These are phyloP conservation scores for Sericinus montela DNA, from an alignment of 2,888 invertebrate species.

Conservation along the genomic window DNA sequence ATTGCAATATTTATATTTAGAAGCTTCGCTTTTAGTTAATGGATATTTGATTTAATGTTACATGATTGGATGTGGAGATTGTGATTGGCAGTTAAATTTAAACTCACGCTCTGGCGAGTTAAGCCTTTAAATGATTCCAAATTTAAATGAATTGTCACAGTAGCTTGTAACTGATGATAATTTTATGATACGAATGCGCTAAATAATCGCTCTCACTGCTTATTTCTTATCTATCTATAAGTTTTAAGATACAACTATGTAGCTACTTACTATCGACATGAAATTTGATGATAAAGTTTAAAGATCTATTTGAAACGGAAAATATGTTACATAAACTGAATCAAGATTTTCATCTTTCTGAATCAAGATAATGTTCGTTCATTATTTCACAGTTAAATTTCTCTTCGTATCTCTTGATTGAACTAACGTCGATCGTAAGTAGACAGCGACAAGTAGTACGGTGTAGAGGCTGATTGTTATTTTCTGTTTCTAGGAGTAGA, in stretches of 20 bases:
- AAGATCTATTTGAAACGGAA: neutral
- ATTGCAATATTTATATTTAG: slow-evolving; percentile 30
- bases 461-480: slow-evolving; percentile 75
- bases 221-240: slow-evolving; percentile 46
- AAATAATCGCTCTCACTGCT: slow-evolving; percentile 61
- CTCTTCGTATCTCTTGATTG: neutral
- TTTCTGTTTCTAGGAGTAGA: slow-evolving; percentile 81
- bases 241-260: slow-evolving; percentile 41
- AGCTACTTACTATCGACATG: slow-evolving; percentile 15
- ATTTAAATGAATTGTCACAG: slow-evolving; percentile 31
- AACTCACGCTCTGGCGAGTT: slow-evolving; percentile 28
- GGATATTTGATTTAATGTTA: slow-evolving; percentile 41
- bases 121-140: slow-evolving; percentile 39
- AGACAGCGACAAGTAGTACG: slow-evolving; percentile 22
- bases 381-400: too few species aligned
- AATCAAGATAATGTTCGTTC: too few species aligned
- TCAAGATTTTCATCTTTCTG: neutral
- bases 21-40: slow-evolving; percentile 65
- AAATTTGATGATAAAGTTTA: neutral
- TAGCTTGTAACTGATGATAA: slow-evolving; percentile 54
- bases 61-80: slow-evolving; percentile 42
- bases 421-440: slow-evolving; percentile 11
- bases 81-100: slow-evolving; percentile 47
- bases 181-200: slow-evolving; percentile 61
- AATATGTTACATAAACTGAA: neutral